Evolutionary conservation across 2,797 vertebrate genomes (phyloP), one percentile per base, ranked within the genome.

Genomic region (Tapera naevia): DNA sequence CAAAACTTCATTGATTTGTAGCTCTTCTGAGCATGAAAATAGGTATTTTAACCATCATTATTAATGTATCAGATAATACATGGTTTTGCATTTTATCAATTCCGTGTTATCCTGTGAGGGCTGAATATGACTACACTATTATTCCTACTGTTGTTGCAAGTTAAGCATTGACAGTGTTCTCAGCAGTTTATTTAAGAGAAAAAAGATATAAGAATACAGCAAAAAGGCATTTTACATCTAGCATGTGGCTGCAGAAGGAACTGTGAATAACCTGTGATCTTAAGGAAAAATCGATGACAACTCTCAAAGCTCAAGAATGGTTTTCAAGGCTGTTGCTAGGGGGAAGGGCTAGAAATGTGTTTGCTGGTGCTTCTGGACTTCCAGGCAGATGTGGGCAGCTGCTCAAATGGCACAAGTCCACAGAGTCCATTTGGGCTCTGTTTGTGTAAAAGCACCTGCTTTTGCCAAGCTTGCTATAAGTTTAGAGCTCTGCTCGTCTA

Each of bases 61-160:
- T 91, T 91, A 71, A 32, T n/a, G 60, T 75, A 88, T 86, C 88
- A 69, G 83, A 83, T 89, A 80, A 62, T 71, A 61, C 3, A 7
- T 69, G 88, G 60, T 64, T 89, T 92, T 62, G 32, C 76, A 80
- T 97, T 96, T 94, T 97, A 96, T 97, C 95, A 94, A 70, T 89
- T 73, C 41, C 82, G 35, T 82, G 67, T 93, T 64, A 91, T 81
- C 82, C 94, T 76, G 62, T 88, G 88, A 95, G 86, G 85, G 79
- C 83, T 95, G 92, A 92, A 93, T 81, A 78, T 85, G 53, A 76
- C 95, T 97, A 86, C 24, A 12, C 5, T 56, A 58, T 88, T 91
- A 80, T 80, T 93, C 39, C 48, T 92, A 66, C 70, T 89, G 61
- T 54, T 73, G 71, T 62, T 92, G 10, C 43, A 69, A 61, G 72